Base-by-base conservation (phyloP, 2,888 invertebrate species). In the Cremastobaeus sp. region DNA sequence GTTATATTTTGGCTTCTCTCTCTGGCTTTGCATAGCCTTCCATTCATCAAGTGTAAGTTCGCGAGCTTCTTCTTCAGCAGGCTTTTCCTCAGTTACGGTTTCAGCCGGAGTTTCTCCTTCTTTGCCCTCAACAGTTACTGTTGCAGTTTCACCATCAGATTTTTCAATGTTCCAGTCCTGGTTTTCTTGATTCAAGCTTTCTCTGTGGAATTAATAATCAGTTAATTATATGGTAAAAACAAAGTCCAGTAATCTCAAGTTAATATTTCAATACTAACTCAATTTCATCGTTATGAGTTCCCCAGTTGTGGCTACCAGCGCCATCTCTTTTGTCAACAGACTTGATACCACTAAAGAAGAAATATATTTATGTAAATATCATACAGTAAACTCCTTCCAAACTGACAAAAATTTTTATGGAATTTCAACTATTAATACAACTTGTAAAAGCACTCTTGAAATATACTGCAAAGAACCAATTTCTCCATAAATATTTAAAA, bases 231-330 rank as follows among this genome's bases (percentile, higher is more conserved):
- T 32, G 25, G 8, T 25, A 8, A 6, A 25, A 25, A 25, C 8
- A 6, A 25, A 25, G 8, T 25, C 4, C 4, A 6, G 4, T 25
- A 25, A 25, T 25, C 8, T 8, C 25, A 25, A 25, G 25, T 25
- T 25, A 8, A 25, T 25, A 25, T 4, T 6, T 25, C 4, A 25
- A 25, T 11, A 79, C 91, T 91, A 89, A 92, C 91, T 94, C 96
- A 82, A 96, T 92, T 82, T 96, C 95, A 88, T 97, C 97, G 89
- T 95, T 95, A 82, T 95, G 92, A 77, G 95, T 95, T 81, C 97
- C 97, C 97, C 98, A 98, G 90, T 98, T 98, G 88, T 96, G 96
- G 79, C 96, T 93, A 78, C 97, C 98, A 88, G 93, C 95, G 81
- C 97, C 98, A 83, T 98, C 97, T 79, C 95, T 94, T 89, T 98